These are phyloP conservation scores for Sabellastarte sp. DNA, from an alignment of 2,888 invertebrate species.

Conservation along the genomic window DNA sequence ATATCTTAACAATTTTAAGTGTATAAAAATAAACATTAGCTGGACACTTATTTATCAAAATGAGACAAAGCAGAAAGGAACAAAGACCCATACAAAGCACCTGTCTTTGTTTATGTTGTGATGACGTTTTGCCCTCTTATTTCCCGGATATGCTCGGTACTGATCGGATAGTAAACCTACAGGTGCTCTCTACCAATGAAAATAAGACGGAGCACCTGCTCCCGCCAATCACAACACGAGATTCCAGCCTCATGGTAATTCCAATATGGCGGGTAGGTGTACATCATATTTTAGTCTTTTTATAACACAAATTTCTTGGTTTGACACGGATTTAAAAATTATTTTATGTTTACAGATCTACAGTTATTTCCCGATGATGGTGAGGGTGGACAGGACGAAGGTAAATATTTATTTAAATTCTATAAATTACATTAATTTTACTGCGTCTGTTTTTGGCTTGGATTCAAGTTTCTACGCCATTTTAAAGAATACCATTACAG, in stretches of 20 bases:
- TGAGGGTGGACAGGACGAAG: conserved; percentile 47
- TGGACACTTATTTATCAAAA: neutral
- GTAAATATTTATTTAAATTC: too few species aligned
- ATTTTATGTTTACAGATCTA: conserved; percentile 48
- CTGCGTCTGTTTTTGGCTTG: neutral
- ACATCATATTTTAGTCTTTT: neutral
- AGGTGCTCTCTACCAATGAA: too few species aligned
- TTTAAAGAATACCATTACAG: too few species aligned
- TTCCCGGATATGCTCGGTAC: neutral
- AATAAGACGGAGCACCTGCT: neutral
- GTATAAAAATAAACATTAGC: too few species aligned
- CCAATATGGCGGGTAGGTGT: neutral
- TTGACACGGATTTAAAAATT: neutral
- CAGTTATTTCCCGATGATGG: conserved; percentile 49
- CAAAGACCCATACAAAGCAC: neutral
- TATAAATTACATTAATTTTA: neutral
- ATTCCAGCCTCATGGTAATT: neutral
- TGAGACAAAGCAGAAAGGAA: neutral
- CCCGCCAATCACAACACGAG: neutral
- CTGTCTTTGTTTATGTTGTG: neutral
- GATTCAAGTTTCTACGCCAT: neutral
- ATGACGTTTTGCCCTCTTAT: neutral
- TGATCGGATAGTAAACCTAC: neutral
- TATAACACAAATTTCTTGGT: neutral
- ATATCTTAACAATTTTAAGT: too few species aligned